These are phyloP conservation scores for Leptoclinus maculatus DNA, from an alignment of 2,797 vertebrate species.

Conservation along the genomic window DNA sequence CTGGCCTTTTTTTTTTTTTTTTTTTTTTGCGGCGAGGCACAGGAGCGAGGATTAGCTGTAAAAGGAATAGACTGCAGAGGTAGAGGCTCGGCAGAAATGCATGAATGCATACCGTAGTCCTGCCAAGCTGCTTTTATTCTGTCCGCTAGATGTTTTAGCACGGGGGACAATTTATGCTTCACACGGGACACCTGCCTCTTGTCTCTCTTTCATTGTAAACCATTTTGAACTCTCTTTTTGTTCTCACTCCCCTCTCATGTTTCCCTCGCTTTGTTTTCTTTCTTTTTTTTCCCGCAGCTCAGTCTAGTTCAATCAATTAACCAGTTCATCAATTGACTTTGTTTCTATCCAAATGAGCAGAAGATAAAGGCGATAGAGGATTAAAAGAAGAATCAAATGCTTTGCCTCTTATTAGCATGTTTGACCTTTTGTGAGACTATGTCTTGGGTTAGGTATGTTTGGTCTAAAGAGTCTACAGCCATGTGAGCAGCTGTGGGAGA, in stretches of 20 bases:
- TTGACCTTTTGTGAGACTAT: constrained; percentile 26
- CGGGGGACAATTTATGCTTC: constrained; percentile 47
- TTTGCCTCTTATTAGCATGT: constrained; percentile 33
- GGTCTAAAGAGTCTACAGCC: neutral
- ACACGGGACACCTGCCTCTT: constrained; percentile 41
- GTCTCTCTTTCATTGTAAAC: constrained; percentile 42
- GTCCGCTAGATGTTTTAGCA: constrained; percentile 46
- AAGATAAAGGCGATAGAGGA: constrained; percentile 29
- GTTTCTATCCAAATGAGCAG: constrained; percentile 2
- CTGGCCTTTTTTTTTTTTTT: constrained; percentile 63
- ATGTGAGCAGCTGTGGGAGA: neutral
- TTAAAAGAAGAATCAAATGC: constrained; percentile 14
- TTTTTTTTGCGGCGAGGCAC: constrained; percentile 56
- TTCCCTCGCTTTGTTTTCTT: constrained; percentile 26
- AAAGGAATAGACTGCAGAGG: constrained; percentile 70
- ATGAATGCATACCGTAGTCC: constrained; percentile 63
- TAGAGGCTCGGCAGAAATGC: constrained; percentile 63
- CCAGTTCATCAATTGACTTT: constrained; percentile 53
- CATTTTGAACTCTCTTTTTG: constrained; percentile 51
- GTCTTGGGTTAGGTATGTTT: neutral
- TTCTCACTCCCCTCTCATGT: constrained; percentile 29
- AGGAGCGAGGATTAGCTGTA: constrained; percentile 71
- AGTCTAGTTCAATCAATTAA: constrained; percentile 54
- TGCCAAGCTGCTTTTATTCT: constrained; percentile 66
- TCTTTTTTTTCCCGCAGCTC: constrained; percentile 21